Base-by-base conservation (phyloP, 2,113 vertebrate species). In the Clarias macrocephalus region DNA sequence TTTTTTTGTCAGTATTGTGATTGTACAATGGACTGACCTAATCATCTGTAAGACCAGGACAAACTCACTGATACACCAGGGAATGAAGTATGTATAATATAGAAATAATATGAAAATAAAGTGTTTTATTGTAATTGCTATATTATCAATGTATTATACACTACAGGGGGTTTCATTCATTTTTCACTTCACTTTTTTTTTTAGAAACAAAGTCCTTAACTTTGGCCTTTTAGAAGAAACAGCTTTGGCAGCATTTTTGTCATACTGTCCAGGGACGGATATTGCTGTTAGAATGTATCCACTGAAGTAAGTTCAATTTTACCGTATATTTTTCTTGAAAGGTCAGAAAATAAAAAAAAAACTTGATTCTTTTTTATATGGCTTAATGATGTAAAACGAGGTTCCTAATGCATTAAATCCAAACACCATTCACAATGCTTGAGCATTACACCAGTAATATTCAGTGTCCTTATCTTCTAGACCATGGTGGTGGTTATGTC, bases 1-100 rank as follows among this genome's bases (percentile, higher is more conserved):
- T 0, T 99, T 97, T 93, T 99, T 99, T 0, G 92, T 91, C 94
- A 98, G 97, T 83, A 98, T 98, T 2, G 97, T 98, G 85, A 92
- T 98, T 6, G 97, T 97, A 25, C 97, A 98, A 81, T 98, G 96
- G 97, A 96, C 97, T 0, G 97, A 97, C 92, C 93, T 98, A 90
- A 97, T 98, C 93, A 97, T 98, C 94, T 98, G 97, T 90, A 98
- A 98, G 90, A 98, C 97, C 52, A 95, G 97, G 2, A 96, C 95
- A 85, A 97, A 97, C 93, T 98, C 97, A 0, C 95, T 98, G 86
- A 91, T 97, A 89, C 96, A 98, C 89, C 97, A 98, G 82, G 97
- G 97, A 92, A 98, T 98, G 97, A 98, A 96, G 97, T 97, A 94
- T 79, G 96, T 89, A 0, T 62, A 80, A 30, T 75, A 75, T 30